Conservation (phyloP, 2,888 invertebrate species). For the Coelopa pilipes region DNA sequence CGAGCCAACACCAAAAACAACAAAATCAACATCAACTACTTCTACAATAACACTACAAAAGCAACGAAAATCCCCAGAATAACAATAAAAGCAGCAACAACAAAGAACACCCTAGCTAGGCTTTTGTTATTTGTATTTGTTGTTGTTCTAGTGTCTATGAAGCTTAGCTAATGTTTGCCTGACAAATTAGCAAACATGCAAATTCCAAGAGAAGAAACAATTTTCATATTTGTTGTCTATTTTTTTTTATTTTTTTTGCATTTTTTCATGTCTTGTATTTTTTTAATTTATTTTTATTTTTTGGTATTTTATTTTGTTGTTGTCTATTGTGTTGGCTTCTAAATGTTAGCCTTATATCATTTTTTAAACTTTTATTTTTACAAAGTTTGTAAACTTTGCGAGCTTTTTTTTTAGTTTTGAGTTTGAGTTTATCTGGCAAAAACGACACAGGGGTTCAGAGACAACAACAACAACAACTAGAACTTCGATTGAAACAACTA, state of each 20-base stretch:
- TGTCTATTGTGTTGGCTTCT: background rate
- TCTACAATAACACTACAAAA: no score
- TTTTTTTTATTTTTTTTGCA: background rate
- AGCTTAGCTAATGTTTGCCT: background rate
- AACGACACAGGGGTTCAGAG: no score
- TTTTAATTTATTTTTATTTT: constrained; percentile 1
- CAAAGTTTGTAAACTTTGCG: no score
- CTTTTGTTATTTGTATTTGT: background rate
- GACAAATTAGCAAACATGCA: constrained; percentile 5
- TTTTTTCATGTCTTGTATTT: background rate
- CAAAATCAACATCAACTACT: constrained; percentile 1
- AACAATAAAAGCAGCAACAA: constrained; percentile 16
- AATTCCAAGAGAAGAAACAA: background rate
- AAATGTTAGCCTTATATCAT: no score
- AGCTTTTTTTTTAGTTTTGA: no score
- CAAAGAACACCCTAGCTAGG: background rate
- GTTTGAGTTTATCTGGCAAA: no score
- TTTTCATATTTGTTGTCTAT: background rate
- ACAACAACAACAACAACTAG: no score
- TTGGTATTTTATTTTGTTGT: background rate
- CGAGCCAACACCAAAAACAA: constrained; percentile 4
- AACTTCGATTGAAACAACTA: no score
- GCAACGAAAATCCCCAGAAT: constrained; percentile 2
- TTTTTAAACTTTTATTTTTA: background rate
- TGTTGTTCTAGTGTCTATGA: no score